Base-by-base conservation (phyloP, 2,113 vertebrate genomes). In the Pogonocichla stellata region DNA sequence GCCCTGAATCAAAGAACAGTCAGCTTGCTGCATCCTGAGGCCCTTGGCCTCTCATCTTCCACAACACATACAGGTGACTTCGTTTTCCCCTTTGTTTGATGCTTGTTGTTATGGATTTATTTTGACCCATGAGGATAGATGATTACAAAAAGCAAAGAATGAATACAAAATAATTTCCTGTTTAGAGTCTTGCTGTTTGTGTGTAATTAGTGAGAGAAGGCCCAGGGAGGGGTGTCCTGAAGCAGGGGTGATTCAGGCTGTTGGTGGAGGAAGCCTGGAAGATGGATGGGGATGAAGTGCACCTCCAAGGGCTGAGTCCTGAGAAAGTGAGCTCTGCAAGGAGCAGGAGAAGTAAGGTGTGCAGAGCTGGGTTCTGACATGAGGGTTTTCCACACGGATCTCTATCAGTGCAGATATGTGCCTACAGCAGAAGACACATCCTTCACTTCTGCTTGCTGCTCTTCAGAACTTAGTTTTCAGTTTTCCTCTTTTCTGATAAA, bases 101-200 rank as follows among this genome's bases (percentile, higher is more conserved):
- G 60, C 56, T 78, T 61, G 9, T 94, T 95, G 58, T 96, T 86
- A 73, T 4, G 40, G 47, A 33, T 92, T 95, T 92, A 25, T 93
- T 96, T 95, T 90, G 93, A 93, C 79, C 51, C 88, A 24, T 26
- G 67, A 94, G 87, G 64, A 82, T 85, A 75, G 86, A 92, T 24
- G 17, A 80, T 58, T 85, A 51, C 74, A 92, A 83, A 90, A 94
- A 83, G 56, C 51, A 60, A 86, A 90, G 64, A 77, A 86, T 25
- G 50, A 94, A 67, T 12, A 58, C 72, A 80, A 83, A 88, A 83
- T 82, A 54, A 86, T 84, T 92, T 96, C 82, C 87, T 95, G 62
- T 95, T 86, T 78, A 64, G 79, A 82, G 42, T 73, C 47, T 57
- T 85, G 81, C 33, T 70, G 67, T 82, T 95, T 67, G 54, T 66